phyloP scores from a whole-genome alignment of 2,113 vertebrate species.

The Dendrocopos noguchii region DNA sequence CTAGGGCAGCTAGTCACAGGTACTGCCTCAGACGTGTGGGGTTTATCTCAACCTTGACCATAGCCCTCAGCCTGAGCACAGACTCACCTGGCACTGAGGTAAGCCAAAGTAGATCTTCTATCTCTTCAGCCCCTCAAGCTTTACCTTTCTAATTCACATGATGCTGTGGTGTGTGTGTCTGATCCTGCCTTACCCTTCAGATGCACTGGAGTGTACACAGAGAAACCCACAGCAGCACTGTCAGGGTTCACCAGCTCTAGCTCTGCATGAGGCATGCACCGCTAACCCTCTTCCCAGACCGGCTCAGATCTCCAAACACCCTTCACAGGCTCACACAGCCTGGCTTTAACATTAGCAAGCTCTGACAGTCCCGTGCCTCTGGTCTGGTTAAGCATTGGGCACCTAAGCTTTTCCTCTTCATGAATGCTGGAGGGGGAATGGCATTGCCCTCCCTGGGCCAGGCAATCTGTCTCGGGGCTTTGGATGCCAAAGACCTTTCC shows the following conservation, averaged over 20 bases:
- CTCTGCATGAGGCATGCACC: rapidly evolving
- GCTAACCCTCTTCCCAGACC: background rate
- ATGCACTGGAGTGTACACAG: rapidly evolving
- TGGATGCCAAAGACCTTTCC: background rate
- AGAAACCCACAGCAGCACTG: rapidly evolving
- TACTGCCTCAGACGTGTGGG: background rate
- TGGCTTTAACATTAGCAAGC: background rate
- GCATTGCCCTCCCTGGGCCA: background rate
- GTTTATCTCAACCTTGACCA: background rate
- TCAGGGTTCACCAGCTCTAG: background rate
- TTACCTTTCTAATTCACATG: background rate
- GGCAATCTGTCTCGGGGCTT: background rate
- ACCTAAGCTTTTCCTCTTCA: background rate
- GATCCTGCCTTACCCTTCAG: background rate
- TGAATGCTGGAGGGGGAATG: background rate
- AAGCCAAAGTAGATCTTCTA: background rate
- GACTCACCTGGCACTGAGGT: background rate
- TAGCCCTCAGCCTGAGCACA: background rate
- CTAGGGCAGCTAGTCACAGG: background rate
- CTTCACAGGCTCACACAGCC: background rate
- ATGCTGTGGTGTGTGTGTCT: background rate
- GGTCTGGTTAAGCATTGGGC: background rate
- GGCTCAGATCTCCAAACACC: background rate
- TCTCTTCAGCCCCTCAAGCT: background rate
- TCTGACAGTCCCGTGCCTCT: background rate